Conservation (phyloP, 2,113 vertebrate genomes). For the Taurulus bubalis region DNA sequence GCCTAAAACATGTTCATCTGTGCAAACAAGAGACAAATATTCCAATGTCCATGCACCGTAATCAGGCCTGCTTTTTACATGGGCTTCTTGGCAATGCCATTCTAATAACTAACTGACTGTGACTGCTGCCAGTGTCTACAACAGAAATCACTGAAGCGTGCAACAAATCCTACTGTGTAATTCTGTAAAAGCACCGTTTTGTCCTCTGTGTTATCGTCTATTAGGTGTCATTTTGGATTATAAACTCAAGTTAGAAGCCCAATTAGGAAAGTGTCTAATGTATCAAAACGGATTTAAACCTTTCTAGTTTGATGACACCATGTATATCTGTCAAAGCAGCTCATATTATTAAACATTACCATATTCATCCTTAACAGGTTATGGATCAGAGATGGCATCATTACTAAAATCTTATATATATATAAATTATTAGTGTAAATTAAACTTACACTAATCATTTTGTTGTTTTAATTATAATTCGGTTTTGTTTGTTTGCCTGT, state of each 20-base stretch:
- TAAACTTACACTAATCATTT: background rate
- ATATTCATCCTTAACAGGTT: background rate
- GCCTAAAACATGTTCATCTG: slow-evolving; percentile 24
- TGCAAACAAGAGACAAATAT: slow-evolving; percentile 18
- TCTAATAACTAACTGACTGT: background rate
- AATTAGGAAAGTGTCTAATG: background rate
- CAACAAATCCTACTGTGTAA: background rate
- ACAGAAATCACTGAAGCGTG: slow-evolving; percentile 7
- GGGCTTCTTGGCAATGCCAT: background rate
- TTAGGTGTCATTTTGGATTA: background rate
- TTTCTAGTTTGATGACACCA: background rate
- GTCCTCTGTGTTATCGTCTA: background rate
- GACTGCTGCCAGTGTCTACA: background rate
- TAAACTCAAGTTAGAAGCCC: background rate
- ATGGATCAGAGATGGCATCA: background rate
- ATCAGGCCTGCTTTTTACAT: slow-evolving; percentile 22
- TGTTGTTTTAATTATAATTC: too few relatives aligned
- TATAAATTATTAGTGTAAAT: background rate
- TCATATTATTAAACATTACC: background rate
- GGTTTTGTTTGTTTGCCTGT: background rate
- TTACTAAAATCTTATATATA: background rate
- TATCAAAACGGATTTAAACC: background rate
- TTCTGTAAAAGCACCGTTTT: background rate
- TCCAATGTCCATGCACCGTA: slow-evolving; percentile 4
- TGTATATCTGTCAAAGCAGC: background rate